Evolutionary conservation across 2,797 vertebrate species (phyloP).

Genomic region (Manis crassicaudata): DNA sequence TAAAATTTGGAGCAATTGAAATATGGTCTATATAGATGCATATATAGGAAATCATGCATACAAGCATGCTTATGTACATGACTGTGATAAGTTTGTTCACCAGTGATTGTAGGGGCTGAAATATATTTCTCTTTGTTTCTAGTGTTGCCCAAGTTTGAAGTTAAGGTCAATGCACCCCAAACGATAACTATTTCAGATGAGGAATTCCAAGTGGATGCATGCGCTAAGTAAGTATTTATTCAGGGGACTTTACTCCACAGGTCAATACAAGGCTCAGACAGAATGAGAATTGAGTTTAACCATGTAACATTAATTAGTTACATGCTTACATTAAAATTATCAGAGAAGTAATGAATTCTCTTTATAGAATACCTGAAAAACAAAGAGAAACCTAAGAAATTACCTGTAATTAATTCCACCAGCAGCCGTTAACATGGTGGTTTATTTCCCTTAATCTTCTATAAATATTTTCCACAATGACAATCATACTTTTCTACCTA

Average conservation of each 20-base stretch:
- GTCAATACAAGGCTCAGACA: background rate
- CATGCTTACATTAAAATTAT: background rate
- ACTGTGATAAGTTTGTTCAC: background rate
- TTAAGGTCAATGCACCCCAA: slow-evolving; percentile 75
- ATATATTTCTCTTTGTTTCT: slow-evolving; percentile 34
- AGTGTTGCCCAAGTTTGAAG: slow-evolving; percentile 85
- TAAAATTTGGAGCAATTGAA: background rate
- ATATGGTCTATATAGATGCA: background rate
- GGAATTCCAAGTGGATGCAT: slow-evolving; percentile 78
- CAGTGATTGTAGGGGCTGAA: background rate
- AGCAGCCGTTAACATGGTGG: background rate
- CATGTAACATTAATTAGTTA: background rate
- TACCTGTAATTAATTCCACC: background rate
- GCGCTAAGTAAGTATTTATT: slow-evolving; percentile 81
- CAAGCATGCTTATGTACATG: background rate
- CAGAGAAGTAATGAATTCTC: background rate
- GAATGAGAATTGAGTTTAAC: background rate
- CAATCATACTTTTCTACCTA: background rate
- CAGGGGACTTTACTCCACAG: background rate
- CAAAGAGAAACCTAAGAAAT: background rate
- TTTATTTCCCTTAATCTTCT: slow-evolving; percentile 6
- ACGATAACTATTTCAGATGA: slow-evolving; percentile 79
- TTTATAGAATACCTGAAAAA: background rate
- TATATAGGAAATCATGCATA: background rate
- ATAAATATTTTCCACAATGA: background rate